Percentiles rank a stretch among this genome's conserved stretches.
These are phyloP conservation scores for Chaetodon trifascialis DNA, from an alignment of 2,113 vertebrate genomes.

Conservation along the genomic window DNA sequence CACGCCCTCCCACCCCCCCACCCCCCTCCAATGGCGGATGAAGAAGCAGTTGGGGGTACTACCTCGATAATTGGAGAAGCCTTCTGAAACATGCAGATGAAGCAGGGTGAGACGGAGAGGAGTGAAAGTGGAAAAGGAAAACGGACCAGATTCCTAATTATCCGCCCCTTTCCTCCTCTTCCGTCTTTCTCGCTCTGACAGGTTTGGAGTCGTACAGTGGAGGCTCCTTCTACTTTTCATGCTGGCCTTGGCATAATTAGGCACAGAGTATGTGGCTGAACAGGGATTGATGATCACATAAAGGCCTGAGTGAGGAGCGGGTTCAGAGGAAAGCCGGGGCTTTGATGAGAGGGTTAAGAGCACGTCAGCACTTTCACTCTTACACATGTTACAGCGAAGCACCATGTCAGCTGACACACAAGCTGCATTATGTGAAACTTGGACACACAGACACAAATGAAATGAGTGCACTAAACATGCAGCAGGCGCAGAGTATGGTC, in stretches of 20 bases:
- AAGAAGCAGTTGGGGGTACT: constrained; percentile 63
- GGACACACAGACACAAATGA: neutral
- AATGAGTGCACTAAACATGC: neutral
- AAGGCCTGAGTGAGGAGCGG: constrained; percentile 50
- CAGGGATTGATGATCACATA: constrained; percentile 65
- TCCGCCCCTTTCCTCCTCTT: constrained; percentile 45
- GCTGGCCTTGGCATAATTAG: constrained; percentile 75
- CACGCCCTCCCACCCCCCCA: constrained; percentile 49
- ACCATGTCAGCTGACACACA: constrained; percentile 62
- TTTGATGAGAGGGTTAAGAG: constrained; percentile 74
- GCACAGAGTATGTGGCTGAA: constrained; percentile 55
- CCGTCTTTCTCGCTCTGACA: constrained; percentile 48
- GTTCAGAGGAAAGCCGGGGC: constrained; percentile 60
- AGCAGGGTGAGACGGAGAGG: constrained; percentile 62
- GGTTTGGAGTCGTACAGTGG: constrained; percentile 44
- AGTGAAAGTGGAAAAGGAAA: constrained; percentile 69
- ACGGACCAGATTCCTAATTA: constrained; percentile 78
- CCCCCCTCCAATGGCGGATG: constrained; percentile 68
- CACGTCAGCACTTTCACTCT: constrained; percentile 68
- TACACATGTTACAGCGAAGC: constrained; percentile 62
- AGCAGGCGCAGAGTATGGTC: neutral
- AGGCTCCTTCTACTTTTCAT: constrained; percentile 56
- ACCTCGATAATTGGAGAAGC: constrained; percentile 78
- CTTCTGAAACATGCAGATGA: constrained; percentile 84
- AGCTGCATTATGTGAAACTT: constrained; percentile 27